phyloP scores from a whole-genome alignment of 2,888 invertebrate species.

The Biston betularia region DNA sequence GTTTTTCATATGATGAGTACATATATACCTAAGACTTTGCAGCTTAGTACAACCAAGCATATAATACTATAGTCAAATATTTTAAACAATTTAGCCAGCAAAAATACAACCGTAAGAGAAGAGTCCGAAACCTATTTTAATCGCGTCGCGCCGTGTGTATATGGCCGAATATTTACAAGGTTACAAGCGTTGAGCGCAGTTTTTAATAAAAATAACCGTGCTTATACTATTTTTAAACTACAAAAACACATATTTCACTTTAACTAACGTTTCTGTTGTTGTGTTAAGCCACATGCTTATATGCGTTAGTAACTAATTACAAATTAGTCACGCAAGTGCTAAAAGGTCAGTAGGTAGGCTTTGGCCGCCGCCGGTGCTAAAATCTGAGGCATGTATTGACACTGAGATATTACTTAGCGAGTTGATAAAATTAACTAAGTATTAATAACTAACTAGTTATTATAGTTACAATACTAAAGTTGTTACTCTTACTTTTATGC shows the following conservation, averaged over 20 bases:
- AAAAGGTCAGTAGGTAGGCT: constrained; percentile 29
- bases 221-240: neutral
- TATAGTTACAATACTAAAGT: no score
- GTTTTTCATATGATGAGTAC: no score
- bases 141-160: neutral
- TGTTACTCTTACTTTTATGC: no score
- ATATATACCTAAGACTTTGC: no score
- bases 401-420: constrained; percentile 9
- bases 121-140: neutral
- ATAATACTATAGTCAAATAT: no score
- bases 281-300: constrained; percentile 14
- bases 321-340: constrained; percentile 26
- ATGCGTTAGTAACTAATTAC: neutral
- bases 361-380: constrained; percentile 11
- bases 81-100: no score
- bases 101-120: no score
- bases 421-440: neutral
- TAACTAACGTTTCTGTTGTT: constrained; percentile 12
- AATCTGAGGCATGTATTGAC: neutral
- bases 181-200: constrained; percentile 1
- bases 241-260: constrained; percentile 18
- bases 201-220: neutral
- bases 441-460: no score
- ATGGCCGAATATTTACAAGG: neutral
- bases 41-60: no score